Conservation (phyloP, 1,140 invertebrate genomes). For the Diachasmimorpha longicaudata region DNA sequence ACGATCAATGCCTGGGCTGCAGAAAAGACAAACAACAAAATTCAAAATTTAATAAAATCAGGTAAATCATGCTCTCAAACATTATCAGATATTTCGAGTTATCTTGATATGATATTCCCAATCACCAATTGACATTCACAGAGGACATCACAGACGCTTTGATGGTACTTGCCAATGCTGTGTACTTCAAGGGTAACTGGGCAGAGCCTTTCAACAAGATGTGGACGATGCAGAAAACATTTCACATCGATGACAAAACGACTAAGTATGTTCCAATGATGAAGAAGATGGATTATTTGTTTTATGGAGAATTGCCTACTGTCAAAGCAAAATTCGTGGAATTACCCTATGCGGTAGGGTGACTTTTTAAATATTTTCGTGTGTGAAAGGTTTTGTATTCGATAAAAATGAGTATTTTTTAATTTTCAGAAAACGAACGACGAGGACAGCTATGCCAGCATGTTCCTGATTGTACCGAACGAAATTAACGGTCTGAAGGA, state of each 20-base stretch:
- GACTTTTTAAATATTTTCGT: background rate
- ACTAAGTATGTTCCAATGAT: slow-evolving; percentile 58
- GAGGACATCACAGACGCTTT: slow-evolving; percentile 53
- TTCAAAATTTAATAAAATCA: slow-evolving; percentile 69
- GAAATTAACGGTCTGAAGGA: slow-evolving; percentile 54
- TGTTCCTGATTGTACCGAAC: slow-evolving; percentile 65
- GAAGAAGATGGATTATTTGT: slow-evolving; percentile 55
- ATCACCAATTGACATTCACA: background rate
- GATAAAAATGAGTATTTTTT: no score
- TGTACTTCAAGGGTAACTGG: slow-evolving; percentile 79
- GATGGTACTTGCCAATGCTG: slow-evolving; percentile 79
- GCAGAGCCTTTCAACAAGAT: slow-evolving; percentile 49
- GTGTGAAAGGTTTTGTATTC: no score
- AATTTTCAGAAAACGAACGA: background rate
- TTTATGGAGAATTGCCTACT: slow-evolving; percentile 49
- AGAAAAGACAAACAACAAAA: slow-evolving; percentile 75
- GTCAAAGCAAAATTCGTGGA: slow-evolving; percentile 55
- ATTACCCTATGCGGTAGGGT: slow-evolving; percentile 40
- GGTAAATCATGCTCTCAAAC: slow-evolving; percentile 33
- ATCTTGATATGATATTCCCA: background rate
- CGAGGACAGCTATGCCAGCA: slow-evolving; percentile 24
- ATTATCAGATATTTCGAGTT: background rate
- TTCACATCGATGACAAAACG: slow-evolving; percentile 51
- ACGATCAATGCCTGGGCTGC: slow-evolving; percentile 77
- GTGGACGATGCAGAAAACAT: slow-evolving; percentile 51